Evolutionary conservation across 2,797 vertebrate genomes (phyloP), one percentile per base, ranked within the genome.

Genomic region (Antrozous pallidus): DNA sequence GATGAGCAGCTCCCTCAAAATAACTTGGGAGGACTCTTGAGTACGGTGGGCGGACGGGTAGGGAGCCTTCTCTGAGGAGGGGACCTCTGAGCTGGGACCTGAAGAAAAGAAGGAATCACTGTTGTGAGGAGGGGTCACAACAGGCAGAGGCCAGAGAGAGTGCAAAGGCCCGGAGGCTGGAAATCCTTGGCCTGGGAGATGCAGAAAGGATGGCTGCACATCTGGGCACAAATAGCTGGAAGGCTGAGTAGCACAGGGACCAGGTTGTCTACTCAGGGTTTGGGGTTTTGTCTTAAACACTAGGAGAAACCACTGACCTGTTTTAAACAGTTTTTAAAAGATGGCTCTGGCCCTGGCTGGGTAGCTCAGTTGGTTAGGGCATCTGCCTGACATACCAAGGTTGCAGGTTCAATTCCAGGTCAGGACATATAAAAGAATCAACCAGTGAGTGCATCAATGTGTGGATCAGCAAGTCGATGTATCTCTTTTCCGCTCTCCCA

Each of bases 261-360:
- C 63, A 82, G 26, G n/a, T 20, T 31, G 14, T 31, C 63, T 33
- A 63, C 8, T 88, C 90, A 40, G 56, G 36, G 24, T 31, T 88
- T 77, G 45, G n/a, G 36, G 77, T 77, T 93, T 94, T 78, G n/a
- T 82, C 38, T 69, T 36, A 77, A 61, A 73, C 3, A 2, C 40
- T 36, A 77, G 83, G 22, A 61, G 71, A 71, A 82, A 78, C 38
- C 38, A 90, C 70, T 67, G 75, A 78, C 20, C 14, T 69, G 10
- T 67, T 81, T 95, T 86, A 58, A 73, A 88, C 5, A 82, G 40
- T 77, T 89, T 83, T 89, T 38, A 89, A 83, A 82, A 49, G 45
- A 49, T 61, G 38, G 17, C 42, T n/a, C 17, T 47, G 17, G 56
- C 63, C n/a, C 17, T 65, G n/a, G 63, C 63, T 0, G 0, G n/a